Base-by-base conservation (phyloP, 2,797 vertebrate genomes). In the Megaceryle alcyon region DNA sequence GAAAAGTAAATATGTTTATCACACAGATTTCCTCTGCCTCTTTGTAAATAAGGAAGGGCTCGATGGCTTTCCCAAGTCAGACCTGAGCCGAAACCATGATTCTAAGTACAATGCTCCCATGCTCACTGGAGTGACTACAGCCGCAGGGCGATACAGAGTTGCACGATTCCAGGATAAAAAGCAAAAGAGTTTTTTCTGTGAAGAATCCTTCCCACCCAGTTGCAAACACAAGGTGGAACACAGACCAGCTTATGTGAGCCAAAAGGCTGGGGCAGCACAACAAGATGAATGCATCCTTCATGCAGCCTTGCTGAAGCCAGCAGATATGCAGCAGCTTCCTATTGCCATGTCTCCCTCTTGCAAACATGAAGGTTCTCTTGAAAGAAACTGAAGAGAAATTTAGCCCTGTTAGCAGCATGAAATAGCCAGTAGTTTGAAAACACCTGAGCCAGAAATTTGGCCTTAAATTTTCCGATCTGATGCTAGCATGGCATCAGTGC, bases 1-100 rank as follows among this genome's bases (percentile, higher is more conserved):
- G 82, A 92, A 94, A 94, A 97, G 92, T 83, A 93, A 95, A 96
- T 91, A 94, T 3, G 5, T 87, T 94, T 93, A 93, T 96, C 89
- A 88, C 13, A 18, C 59, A 88, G 81, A 97, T 95, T 95, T 96
- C 79, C 86, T 92, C 94, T 95, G 57, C 69, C 78, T 43, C 78
- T 81, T 90, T 96, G 86, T 75, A 93, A 96, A 66, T 66, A 95
- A 86, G 72, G 73, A 91, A 96, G 72, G 86, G 43, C 86, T 92
- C 33, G 3, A 76, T 51, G 70, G 85, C 82, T 92, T 94, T 92
- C 82, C 72, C 22, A 23, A 95, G 86, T 73, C 91, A 94, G 77
- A 87, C 25, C 35, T 6, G 5, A 4, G 4, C 86, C 23, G 57
- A 75, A 92, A 63, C 81, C n/a, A 3, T 22, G 65, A 86, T 5